phyloP scores from a whole-genome alignment of 2,113 vertebrate genomes.

The Sciurus niger region DNA sequence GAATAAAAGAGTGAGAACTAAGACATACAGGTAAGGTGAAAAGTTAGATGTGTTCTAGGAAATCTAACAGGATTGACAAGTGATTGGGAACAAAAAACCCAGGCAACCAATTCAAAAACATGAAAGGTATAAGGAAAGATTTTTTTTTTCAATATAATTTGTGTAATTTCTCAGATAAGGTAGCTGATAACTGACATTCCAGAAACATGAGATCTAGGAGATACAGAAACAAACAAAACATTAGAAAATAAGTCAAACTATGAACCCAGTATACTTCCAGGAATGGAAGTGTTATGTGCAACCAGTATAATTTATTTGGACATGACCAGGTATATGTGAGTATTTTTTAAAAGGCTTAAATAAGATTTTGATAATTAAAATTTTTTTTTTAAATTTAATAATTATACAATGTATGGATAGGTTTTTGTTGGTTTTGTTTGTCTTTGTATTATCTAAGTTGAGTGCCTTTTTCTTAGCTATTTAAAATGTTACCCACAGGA shows the following conservation, averaged over 20 bases:
- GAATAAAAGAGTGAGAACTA: slow-evolving; percentile 30
- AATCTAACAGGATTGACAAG: not conserved
- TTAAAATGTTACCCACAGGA: not conserved
- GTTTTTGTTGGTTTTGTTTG: not conserved
- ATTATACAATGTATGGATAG: not conserved
- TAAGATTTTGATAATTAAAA: not conserved
- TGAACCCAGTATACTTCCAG: not conserved
- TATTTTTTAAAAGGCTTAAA: not conserved
- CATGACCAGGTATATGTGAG: not conserved
- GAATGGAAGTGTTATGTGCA: not conserved
- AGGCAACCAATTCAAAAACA: not conserved
- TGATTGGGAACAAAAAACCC: not conserved
- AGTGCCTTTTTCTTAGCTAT: not conserved
- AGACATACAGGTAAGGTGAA: not conserved
- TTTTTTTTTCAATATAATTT: not conserved
- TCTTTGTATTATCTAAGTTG: slow-evolving; percentile 18
- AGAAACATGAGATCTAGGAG: not conserved
- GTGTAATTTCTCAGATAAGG: not conserved
- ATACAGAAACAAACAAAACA: not conserved
- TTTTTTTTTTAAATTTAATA: not conserved
- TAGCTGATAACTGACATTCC: not conserved
- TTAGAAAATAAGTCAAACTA: not conserved
- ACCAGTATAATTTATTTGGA: not conserved
- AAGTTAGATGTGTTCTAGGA: slow-evolving; percentile 42
- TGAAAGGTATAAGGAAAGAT: not conserved